Evolutionary conservation across 2,113 vertebrate genomes (phyloP).

Genomic region (Perognathus longimembris): DNA sequence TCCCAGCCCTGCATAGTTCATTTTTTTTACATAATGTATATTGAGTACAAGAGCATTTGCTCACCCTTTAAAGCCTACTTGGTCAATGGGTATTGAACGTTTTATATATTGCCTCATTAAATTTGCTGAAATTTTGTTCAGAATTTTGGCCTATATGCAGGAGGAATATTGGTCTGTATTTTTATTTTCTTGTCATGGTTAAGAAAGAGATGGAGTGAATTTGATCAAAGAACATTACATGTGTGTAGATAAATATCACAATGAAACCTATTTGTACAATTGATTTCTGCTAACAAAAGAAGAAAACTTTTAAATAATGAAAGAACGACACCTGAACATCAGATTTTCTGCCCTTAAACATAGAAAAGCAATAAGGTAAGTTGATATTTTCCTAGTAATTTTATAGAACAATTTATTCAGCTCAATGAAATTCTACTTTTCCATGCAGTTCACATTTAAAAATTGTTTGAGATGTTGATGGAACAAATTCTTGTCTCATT

Average conservation of each 20-base stretch:
- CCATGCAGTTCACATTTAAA: neutral
- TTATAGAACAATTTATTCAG: neutral
- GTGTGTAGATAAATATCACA: no score
- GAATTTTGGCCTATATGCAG: neutral
- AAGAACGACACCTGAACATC: no score
- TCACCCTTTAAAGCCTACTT: neutral
- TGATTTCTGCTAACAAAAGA: no score
- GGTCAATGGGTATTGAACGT: neutral
- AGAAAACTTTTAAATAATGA: no score
- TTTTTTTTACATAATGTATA: no score
- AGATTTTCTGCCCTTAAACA: no score
- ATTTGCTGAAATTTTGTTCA: neutral
- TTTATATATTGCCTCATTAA: neutral
- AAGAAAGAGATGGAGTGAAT: no score
- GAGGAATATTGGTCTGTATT: neutral
- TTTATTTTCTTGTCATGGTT: no score
- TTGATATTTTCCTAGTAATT: neutral
- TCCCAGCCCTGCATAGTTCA: no score
- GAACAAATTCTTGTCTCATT: neutral
- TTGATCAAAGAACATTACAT: neutral
- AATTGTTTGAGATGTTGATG: conserved; percentile 1
- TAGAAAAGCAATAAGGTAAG: no score
- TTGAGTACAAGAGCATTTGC: no score
- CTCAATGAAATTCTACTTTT: conserved; percentile 21
- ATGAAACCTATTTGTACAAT: no score